A percentile compares a stretch with the other conserved stretches of the same genome.
phyloP scores from a whole-genome alignment of 2,113 vertebrate genomes.

The Scophthalmus maximus region DNA sequence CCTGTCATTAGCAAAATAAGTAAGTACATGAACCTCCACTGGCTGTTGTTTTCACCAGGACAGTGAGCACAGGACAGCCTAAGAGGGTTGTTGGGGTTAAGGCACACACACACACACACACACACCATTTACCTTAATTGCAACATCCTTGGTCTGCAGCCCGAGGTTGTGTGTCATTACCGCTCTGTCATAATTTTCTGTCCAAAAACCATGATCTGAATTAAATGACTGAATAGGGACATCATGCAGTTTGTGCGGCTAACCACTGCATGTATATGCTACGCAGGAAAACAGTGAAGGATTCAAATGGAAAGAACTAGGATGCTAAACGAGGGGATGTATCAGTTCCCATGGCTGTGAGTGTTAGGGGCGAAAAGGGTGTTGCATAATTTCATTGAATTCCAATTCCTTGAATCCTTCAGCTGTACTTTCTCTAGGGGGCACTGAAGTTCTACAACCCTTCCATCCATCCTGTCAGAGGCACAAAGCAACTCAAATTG shows the following conservation, averaged over 20 bases:
- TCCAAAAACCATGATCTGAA: no score
- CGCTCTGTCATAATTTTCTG: no score
- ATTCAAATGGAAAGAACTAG: no score
- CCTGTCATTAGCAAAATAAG: not conserved
- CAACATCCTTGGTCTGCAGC: no score
- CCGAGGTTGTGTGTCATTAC: no score
- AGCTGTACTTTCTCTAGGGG: constrained; percentile 44
- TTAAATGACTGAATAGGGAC: not conserved
- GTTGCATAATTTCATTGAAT: not conserved
- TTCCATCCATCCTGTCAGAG: not conserved
- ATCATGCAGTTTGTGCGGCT: not conserved
- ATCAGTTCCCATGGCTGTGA: not conserved
- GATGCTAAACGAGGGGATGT: not conserved
- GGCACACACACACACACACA: no score
- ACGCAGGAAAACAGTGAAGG: no score
- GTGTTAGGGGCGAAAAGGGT: not conserved
- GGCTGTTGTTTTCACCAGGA: not conserved
- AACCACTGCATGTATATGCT: not conserved
- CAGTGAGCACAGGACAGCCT: no score
- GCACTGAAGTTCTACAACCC: constrained; percentile 30
- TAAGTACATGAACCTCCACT: not conserved
- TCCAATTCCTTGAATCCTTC: not conserved
- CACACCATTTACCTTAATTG: no score
- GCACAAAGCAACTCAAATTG: no score
- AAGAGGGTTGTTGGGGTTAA: no score